phyloP scores from a whole-genome alignment of 1,140 invertebrate species.

The Papilio machaon region DNA sequence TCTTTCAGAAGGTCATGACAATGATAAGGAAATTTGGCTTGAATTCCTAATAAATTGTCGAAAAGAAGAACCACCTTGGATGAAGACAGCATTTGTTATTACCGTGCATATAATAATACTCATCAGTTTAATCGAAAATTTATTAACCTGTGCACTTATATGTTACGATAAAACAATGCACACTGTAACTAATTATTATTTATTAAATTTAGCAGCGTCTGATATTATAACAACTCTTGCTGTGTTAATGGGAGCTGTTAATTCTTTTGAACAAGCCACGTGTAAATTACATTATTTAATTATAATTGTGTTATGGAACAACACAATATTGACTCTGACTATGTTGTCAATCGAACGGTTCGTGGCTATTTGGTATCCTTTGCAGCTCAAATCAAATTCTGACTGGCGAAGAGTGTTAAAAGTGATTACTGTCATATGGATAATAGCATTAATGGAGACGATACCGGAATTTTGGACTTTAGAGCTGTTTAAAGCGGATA shows the following conservation, averaged over 20 bases:
- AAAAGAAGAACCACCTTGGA: conserved; percentile 43
- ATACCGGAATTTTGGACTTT: conserved; percentile 61
- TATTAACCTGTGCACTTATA: conserved; percentile 93
- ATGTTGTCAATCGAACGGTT: conserved; percentile 67
- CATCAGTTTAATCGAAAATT: conserved; percentile 90
- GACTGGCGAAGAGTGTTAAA: conserved; percentile 58
- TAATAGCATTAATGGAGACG: conserved; percentile 61
- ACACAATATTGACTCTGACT: conserved; percentile 67
- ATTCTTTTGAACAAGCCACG: conserved; percentile 47
- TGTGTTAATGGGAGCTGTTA: conserved; percentile 53
- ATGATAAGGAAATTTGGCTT: conserved; percentile 51
- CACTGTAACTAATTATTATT: conserved; percentile 91
- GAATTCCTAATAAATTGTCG: conserved; percentile 46
- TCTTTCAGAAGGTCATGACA: conserved; percentile 37
- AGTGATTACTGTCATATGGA: conserved; percentile 61
- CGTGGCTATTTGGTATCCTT: conserved; percentile 65
- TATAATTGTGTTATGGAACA: conserved; percentile 61
- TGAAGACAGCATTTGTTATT: conserved; percentile 44
- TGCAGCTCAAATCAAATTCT: conserved; percentile 53
- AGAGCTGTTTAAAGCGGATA: conserved; percentile 49
- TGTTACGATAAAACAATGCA: conserved; percentile 91
- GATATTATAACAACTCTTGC: conserved; percentile 83
- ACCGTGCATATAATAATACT: conserved; percentile 85
- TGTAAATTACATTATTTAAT: conserved; percentile 65
- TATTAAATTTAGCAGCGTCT: conserved; percentile 93